Base-by-base conservation (phyloP, 2,888 invertebrate species). In the Sinopyrophorus schimmeli region DNA sequence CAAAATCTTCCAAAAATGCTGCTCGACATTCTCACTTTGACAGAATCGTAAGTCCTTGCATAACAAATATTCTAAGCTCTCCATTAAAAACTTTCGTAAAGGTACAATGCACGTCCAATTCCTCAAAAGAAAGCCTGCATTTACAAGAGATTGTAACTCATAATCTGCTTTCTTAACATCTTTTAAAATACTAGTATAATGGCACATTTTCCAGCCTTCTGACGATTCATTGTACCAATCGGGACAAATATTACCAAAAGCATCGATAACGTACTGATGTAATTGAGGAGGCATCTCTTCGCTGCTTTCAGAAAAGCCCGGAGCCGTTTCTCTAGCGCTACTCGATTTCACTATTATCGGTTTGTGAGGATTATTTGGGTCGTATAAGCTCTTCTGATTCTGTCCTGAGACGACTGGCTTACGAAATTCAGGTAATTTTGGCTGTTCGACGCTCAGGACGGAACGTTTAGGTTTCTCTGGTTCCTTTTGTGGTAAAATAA, bases 1-100 rank as follows among this genome's bases (percentile, higher is more conserved):
- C 2, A 92, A 78, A 52, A 92, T 81, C 72, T 92, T 93, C 95
- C 95, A 95, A 71, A 95, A 84, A 67, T 89, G 85, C 64, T 89
- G 88, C 65, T 95, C 95, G 5, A 92, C 83, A 67, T 92, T 92
- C 66, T 91, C 87, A 26, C 85, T 80, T 67, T 90, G 88, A 61
- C 92, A 89, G 69, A 92, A 90, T 71, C 90, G 91, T 47, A 93
- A 79, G 72, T 94, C 91, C 27, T 84, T 81, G 65, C 86, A 76
- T 6, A 92, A 72, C 5, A 92, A 75, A 55, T 77, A 81, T 56
- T 81, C 78, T 31, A 89, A 78, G 34, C 83, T 82, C 50, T 80
- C 77, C 73, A 87, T 86, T 48, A 91, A 74, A 63, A 81, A 82
- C 47, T 76, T 73, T 70, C 88, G 81, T 16, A 68, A 58, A 47